Evolutionary conservation across 2,888 invertebrate species (phyloP).

Genomic region (Lissocephala sabroskyi): DNA sequence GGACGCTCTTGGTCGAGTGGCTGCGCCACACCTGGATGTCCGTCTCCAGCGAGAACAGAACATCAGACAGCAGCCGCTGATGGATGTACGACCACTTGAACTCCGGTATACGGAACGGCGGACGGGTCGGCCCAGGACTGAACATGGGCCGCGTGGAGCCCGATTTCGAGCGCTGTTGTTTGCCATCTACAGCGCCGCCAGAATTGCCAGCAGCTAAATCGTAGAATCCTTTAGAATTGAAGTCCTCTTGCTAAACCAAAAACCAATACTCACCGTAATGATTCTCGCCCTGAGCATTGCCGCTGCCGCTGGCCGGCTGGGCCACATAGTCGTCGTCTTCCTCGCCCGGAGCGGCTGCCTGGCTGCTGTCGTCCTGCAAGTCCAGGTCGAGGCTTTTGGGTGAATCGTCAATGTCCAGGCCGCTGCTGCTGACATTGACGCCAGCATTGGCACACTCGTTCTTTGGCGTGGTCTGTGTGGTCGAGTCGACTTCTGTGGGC

Average conservation of each 20-base stretch:
- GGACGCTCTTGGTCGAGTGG: constrained; percentile 95
- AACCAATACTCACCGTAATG: constrained; percentile 88
- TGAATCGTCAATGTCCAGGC: constrained; percentile 3
- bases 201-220: constrained; percentile 2
- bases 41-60: constrained; percentile 96
- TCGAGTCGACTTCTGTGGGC: constrained; percentile 62
- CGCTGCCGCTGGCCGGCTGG: constrained; percentile 82
- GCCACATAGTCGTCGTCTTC: constrained; percentile 39
- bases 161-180: constrained; percentile 74
- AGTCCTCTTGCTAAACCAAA: too few species aligned
- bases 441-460: constrained; percentile 43
- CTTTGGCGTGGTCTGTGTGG: constrained; percentile 66
- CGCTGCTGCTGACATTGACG: constrained; percentile 9
- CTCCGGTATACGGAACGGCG: constrained; percentile 98
- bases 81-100: constrained; percentile 99
- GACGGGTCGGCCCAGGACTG: constrained; percentile 92
- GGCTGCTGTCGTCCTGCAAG: constrained; percentile 27
- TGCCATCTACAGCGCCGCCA: constrained; percentile 15
- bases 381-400: constrained; percentile 30
- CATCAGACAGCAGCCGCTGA: constrained; percentile 94
- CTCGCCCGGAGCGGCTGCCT: constrained; percentile 26
- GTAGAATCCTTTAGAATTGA: not conserved
- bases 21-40: constrained; percentile 96
- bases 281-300: constrained; percentile 88
- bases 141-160: constrained; percentile 89